Conservation (phyloP, 1,140 invertebrate genomes). For the Papilio helenus region DNA sequence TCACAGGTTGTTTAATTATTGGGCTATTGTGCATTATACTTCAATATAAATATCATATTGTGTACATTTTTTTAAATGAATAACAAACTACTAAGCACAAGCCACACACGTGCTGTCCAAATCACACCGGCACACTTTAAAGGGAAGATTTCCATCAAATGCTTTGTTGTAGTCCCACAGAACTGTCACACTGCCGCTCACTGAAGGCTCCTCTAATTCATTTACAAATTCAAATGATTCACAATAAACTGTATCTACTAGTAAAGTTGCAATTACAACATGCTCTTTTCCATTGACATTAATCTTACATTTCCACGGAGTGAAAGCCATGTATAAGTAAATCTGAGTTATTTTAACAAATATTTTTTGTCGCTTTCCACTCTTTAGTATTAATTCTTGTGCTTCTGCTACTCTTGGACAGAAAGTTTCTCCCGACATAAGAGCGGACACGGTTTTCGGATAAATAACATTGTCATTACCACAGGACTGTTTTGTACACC, state of each 20-base stretch:
- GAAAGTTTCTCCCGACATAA: conserved; percentile 63
- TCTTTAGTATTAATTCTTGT: conserved; percentile 54
- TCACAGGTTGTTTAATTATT: not conserved
- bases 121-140: conserved; percentile 67
- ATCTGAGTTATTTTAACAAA: conserved; percentile 68
- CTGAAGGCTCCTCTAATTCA: conserved; percentile 52
- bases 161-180: conserved; percentile 68
- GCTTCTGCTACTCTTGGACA: conserved; percentile 62
- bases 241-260: conserved; percentile 64
- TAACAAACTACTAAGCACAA: conserved; percentile 44
- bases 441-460: conserved; percentile 52
- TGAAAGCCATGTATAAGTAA: conserved; percentile 73
- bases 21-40: not conserved
- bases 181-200: conserved; percentile 57
- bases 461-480: conserved; percentile 71
- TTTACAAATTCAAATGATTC: conserved; percentile 61
- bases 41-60: not conserved
- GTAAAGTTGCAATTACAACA: conserved; percentile 53
- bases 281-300: conserved; percentile 52
- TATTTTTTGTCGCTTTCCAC: conserved; percentile 55
- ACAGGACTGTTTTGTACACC: conserved; percentile 66
- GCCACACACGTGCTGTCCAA: conserved; percentile 57
- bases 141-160: conserved; percentile 62
- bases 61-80: not conserved
- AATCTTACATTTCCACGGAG: conserved; percentile 70